Conservation (phyloP, 1,140 invertebrate genomes). For the Penaeus chinensis region DNA sequence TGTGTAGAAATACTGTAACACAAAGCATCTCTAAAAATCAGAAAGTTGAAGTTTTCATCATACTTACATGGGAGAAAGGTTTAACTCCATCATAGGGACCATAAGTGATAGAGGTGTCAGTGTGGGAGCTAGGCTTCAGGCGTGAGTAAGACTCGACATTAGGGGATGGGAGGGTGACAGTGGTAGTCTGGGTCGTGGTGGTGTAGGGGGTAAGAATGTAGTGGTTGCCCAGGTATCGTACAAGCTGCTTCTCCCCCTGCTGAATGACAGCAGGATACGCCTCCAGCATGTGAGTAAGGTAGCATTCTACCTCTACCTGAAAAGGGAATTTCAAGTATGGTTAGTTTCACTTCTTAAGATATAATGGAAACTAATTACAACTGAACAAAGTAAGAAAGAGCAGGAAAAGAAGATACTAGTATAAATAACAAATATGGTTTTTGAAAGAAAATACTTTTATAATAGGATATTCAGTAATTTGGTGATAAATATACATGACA, state of each 20-base stretch:
- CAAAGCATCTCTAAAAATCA: no score
- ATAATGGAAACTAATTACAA: background rate
- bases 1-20: background rate
- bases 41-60: background rate
- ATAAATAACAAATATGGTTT: no score
- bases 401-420: background rate
- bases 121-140: slow-evolving; percentile 83
- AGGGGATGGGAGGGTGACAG: slow-evolving; percentile 79
- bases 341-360: background rate
- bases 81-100: slow-evolving; percentile 86
- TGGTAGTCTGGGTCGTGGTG: slow-evolving; percentile 83
- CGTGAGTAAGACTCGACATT: slow-evolving; percentile 87
- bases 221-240: slow-evolving; percentile 85
- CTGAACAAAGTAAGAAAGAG: background rate
- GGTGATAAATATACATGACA: no score
- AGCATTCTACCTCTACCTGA: slow-evolving; percentile 78
- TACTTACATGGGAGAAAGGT: slow-evolving; percentile 71
- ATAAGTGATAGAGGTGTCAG: slow-evolving; percentile 84
- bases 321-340: slow-evolving; percentile 22
- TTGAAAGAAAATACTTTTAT: no score
- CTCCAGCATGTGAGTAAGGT: slow-evolving; percentile 80
- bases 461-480: no score
- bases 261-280: slow-evolving; percentile 87
- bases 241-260: slow-evolving; percentile 93
- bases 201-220: slow-evolving; percentile 87